phyloP scores from a whole-genome alignment of 2,888 invertebrate species.

The Thera obeliscata region DNA sequence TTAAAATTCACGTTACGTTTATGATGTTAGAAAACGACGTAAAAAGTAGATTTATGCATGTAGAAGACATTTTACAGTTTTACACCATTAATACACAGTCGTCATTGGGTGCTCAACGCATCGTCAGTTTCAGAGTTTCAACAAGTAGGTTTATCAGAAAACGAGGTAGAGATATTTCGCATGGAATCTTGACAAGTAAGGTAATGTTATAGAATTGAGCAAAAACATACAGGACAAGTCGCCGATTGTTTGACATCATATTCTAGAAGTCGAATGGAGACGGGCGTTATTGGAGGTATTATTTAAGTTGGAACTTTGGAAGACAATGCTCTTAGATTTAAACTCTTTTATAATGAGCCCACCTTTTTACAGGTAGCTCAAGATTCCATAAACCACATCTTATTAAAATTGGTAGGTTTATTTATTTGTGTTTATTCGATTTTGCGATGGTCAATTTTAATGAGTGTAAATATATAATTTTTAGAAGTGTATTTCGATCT shows the following conservation, averaged over 20 bases:
- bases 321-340: slow-evolving; percentile 46
- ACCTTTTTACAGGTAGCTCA: not conserved
- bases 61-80: slow-evolving; percentile 11
- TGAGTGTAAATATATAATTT: not conserved
- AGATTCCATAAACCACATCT: slow-evolving; percentile 1
- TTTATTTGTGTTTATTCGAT: not conserved
- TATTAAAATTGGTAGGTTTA: not conserved
- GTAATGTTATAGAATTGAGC: slow-evolving; percentile 41
- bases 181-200: slow-evolving; percentile 40
- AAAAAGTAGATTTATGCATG: slow-evolving; percentile 3
- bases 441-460: not conserved
- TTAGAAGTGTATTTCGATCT: slow-evolving; percentile 6
- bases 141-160: slow-evolving; percentile 34
- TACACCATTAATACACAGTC: slow-evolving; percentile 3
- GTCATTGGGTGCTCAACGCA: not conserved
- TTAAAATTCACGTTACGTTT: slow-evolving; percentile 3
- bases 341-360: not conserved
- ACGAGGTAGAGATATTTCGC: slow-evolving; percentile 45
- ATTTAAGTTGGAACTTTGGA: slow-evolving; percentile 43
- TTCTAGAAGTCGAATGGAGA: slow-evolving; percentile 17
- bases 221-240: slow-evolving; percentile 37
- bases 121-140: slow-evolving; percentile 3
- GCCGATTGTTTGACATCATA: slow-evolving; percentile 31
- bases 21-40: not conserved
- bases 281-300: slow-evolving; percentile 13